Evolutionary conservation across 2,888 invertebrate genomes (phyloP).

Genomic region (Drosophila setosimentum): DNA sequence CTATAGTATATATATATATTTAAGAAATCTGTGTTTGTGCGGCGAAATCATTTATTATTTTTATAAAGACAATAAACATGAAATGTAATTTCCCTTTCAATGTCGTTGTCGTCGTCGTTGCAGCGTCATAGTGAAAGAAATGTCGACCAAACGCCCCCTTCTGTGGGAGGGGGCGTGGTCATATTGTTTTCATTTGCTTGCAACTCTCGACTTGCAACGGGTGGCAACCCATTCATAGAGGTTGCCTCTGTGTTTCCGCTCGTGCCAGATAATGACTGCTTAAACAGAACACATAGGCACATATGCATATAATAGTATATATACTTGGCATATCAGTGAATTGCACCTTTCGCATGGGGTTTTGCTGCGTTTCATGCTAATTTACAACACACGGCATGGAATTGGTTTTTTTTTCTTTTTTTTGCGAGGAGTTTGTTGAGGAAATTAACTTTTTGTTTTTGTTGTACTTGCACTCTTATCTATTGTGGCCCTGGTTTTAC

Average conservation of each 20-base stretch:
- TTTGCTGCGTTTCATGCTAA: conserved; percentile 66
- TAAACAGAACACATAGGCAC: conserved; percentile 57
- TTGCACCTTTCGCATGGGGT: conserved; percentile 51
- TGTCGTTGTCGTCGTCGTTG: conserved; percentile 53
- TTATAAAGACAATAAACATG: conserved; percentile 76
- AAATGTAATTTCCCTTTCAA: conserved; percentile 81
- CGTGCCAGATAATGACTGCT: conserved; percentile 75
- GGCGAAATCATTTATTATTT: conserved; percentile 63
- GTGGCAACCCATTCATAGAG: conserved; percentile 58
- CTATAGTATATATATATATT: not conserved
- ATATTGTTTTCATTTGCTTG: conserved; percentile 47
- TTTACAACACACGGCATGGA: conserved; percentile 51
- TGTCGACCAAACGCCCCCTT: conserved; percentile 12
- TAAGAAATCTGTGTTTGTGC: conserved; percentile 17
- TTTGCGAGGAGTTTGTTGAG: conserved; percentile 16
- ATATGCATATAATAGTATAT: conserved; percentile 19
- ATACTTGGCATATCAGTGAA: conserved; percentile 45
- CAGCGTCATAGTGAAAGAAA: conserved; percentile 52
- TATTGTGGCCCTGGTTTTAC: conserved; percentile 46
- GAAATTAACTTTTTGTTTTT: conserved; percentile 44
- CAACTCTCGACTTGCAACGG: conserved; percentile 33
- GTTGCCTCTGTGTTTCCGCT: conserved; percentile 73
- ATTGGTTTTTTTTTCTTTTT: conserved; percentile 21
- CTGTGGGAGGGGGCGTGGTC: conserved; percentile 29
- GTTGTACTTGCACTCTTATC: conserved; percentile 64